Evolutionary conservation across 92 coral and sea anemone species (phyloP).

Genomic region (Epizoanthus illoricatus): DNA sequence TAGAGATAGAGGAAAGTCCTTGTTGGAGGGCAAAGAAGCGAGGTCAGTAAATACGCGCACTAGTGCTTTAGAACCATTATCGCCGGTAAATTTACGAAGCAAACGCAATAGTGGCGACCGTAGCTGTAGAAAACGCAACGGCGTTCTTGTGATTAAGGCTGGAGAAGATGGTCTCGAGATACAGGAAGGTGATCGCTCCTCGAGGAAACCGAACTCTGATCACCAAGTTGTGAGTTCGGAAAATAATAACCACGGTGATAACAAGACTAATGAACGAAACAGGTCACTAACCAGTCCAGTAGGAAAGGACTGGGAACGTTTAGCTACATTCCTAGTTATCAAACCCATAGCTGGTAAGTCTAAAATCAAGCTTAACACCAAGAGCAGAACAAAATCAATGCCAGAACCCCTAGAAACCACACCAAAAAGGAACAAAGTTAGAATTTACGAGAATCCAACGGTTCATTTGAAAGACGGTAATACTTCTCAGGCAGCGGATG

Average conservation of each 20-base stretch:
- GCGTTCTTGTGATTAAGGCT: conserved; percentile 77
- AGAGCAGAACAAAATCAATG: conserved; percentile 73
- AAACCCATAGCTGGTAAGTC: conserved; percentile 73
- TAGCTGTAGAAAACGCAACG: conserved; percentile 70
- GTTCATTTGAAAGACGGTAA: conserved; percentile 47
- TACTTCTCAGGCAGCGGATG: conserved; percentile 29
- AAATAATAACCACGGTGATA: conserved; percentile 32
- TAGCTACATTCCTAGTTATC: conserved; percentile 75
- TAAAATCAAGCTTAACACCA: conserved; percentile 61
- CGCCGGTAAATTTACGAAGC: conserved; percentile 57
- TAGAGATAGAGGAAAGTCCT: conserved; percentile 59
- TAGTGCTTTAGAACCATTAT: conserved; percentile 51
- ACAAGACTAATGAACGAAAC: conserved; percentile 32
- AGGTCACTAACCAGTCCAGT: conserved; percentile 26
- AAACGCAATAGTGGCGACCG: conserved; percentile 47
- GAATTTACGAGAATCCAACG: conserved; percentile 84
- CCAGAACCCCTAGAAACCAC: conserved; percentile 51
- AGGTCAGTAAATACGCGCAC: background rate
- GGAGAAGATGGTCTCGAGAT: conserved; percentile 74
- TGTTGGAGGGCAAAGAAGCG: conserved; percentile 74
- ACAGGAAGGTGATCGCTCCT: conserved; percentile 64
- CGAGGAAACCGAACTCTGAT: conserved; percentile 43
- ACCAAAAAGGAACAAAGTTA: conserved; percentile 59
- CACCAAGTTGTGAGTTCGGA: conserved; percentile 13
- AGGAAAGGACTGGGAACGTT: conserved; percentile 66